These are phyloP conservation scores for Cyclophora albipunctata DNA, from an alignment of 2,888 invertebrate genomes.

Conservation along the genomic window DNA sequence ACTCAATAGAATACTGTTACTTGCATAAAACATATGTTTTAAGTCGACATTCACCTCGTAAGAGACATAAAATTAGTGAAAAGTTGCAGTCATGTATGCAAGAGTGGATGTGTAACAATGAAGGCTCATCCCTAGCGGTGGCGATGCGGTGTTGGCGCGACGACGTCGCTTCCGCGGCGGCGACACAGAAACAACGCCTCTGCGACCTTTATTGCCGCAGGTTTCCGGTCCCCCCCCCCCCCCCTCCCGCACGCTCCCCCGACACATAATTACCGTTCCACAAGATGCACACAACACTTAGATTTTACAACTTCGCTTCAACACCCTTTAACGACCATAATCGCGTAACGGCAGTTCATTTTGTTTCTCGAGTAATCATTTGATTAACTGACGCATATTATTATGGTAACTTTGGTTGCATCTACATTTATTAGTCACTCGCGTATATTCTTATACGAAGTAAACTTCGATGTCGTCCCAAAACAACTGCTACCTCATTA, in stretches of 20 bases:
- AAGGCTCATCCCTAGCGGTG: background rate
- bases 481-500: no score
- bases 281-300: background rate
- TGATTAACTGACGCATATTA: no score
- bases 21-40: no score
- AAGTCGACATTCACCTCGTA: no score
- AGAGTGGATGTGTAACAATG: no score
- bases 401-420: no score
- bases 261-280: conserved; percentile 16
- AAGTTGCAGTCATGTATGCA: no score
- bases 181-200: conserved; percentile 19
- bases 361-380: conserved; percentile 1
- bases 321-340: conserved; percentile 6
- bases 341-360: conserved; percentile 4
- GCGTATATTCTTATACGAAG: no score
- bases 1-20: no score
- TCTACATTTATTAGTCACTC: no score
- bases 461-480: no score
- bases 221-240: conserved; percentile 20
- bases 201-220: conserved; percentile 21
- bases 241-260: conserved; percentile 5
- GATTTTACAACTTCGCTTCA: conserved; percentile 1
- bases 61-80: no score
- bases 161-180: conserved; percentile 15
- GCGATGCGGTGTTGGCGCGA: conserved; percentile 16